These are phyloP conservation scores for Crotalus horridus DNA, from an alignment of 2,113 vertebrate genomes.

Conservation along the genomic window DNA sequence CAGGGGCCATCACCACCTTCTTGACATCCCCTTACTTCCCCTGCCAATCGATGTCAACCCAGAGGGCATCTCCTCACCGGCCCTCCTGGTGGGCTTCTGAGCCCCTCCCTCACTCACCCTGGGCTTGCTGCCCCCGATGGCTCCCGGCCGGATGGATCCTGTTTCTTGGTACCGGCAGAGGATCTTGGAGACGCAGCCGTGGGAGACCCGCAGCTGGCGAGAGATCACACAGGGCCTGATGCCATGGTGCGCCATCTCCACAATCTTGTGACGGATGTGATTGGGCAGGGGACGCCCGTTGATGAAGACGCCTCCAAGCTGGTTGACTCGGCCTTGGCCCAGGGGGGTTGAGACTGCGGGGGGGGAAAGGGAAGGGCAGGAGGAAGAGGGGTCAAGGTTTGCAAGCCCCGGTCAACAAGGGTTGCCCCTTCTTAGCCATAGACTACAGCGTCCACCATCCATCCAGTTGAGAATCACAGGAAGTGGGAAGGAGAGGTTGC, in stretches of 20 bases:
- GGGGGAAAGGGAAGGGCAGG: rapidly evolving
- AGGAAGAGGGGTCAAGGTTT: neutral
- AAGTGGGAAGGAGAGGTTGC: neutral
- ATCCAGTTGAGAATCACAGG: neutral
- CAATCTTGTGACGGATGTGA: conserved; percentile 98
- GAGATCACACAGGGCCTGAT: conserved; percentile 98
- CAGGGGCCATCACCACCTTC: neutral
- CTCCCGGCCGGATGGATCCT: conserved; percentile 94
- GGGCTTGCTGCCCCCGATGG: conserved; percentile 97
- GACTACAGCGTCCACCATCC: neutral
- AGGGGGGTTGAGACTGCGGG: conserved; percentile 93
- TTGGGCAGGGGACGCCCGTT: conserved; percentile 95
- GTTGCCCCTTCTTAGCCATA: neutral
- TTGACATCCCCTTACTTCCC: neutral
- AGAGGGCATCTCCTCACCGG: too few relatives aligned
- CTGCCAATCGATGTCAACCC: neutral
- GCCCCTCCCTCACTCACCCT: conserved; percentile 93
- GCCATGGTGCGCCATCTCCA: conserved; percentile 98
- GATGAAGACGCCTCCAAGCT: conserved; percentile 98
- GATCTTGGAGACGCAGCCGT: conserved; percentile 98
- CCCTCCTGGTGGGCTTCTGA: neutral
- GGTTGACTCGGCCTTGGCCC: conserved; percentile 96
- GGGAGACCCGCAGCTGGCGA: conserved; percentile 91
- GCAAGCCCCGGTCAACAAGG: neutral
- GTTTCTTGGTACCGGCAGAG: conserved; percentile 98